These are phyloP conservation scores for Ormyrus thymus DNA, from an alignment of 2,888 invertebrate species.

Conservation along the genomic window DNA sequence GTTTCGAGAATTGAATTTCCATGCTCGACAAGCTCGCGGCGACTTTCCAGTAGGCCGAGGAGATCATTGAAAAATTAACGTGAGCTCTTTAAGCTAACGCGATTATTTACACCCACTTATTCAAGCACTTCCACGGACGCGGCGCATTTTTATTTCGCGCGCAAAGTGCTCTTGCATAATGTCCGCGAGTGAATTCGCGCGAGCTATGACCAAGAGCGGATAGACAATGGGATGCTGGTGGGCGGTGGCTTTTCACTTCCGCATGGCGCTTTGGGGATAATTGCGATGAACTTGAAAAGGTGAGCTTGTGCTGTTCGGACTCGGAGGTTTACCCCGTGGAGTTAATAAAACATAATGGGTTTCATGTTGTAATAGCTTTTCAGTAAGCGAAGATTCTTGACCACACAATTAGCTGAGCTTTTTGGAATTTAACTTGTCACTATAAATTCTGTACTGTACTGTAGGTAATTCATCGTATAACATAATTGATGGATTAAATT, in stretches of 20 bases:
- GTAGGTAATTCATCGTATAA: no score
- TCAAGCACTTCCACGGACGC: slow-evolving; percentile 20
- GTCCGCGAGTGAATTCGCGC: background rate
- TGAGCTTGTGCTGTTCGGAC: no score
- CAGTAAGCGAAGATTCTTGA: no score
- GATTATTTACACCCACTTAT: slow-evolving; percentile 61
- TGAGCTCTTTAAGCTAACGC: slow-evolving; percentile 11
- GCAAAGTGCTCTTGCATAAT: slow-evolving; percentile 4
- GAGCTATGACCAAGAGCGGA: slow-evolving; percentile 10
- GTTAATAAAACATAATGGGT: no score
- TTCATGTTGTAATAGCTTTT: no score
- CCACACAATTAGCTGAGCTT: no score
- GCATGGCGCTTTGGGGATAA: background rate
- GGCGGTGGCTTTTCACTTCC: slow-evolving; percentile 20
- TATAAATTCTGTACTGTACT: no score
- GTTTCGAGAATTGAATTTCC: slow-evolving; percentile 36
- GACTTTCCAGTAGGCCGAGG: slow-evolving; percentile 26
- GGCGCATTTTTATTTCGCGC: slow-evolving; percentile 18
- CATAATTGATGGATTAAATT: no score
- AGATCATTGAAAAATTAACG: slow-evolving; percentile 52
- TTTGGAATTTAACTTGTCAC: no score
- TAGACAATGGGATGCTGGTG: background rate
- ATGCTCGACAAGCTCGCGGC: slow-evolving; percentile 3
- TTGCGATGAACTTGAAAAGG: no score
- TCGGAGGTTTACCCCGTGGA: no score